Conservation (phyloP, 2,888 invertebrate genomes). For the Reticulitermes lucifugus region DNA sequence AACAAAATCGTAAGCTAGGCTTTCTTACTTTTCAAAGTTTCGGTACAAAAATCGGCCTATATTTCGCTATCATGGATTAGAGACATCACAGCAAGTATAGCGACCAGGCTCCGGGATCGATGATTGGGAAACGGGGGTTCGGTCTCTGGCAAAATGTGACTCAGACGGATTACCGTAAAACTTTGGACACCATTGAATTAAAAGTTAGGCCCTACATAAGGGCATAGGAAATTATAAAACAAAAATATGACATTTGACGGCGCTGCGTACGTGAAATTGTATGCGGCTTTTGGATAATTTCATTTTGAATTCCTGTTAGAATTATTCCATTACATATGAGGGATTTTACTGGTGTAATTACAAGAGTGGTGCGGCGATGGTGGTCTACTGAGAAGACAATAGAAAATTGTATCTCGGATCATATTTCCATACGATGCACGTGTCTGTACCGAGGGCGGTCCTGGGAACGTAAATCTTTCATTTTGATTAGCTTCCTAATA, state of each 20-base stretch:
- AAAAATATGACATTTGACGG: neutral
- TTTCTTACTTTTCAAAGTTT: too few species aligned
- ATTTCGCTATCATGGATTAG: too few species aligned
- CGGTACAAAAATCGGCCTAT: too few species aligned
- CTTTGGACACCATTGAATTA: too few species aligned
- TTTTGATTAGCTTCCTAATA: neutral
- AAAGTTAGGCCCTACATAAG: too few species aligned
- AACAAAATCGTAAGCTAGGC: too few species aligned
- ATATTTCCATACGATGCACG: neutral
- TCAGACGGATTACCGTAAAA: too few species aligned
- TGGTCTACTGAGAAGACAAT: neutral
- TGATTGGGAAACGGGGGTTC: too few species aligned
- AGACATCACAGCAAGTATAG: too few species aligned
- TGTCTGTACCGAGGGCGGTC: neutral
- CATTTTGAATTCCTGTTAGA: neutral
- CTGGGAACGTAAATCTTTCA: neutral
- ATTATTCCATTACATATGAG: neutral
- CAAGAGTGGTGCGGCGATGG: neutral
- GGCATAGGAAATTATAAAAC: neutral
- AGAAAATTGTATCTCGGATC: neutral
- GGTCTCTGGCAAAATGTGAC: too few species aligned
- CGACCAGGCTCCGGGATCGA: too few species aligned
- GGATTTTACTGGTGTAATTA: too few species aligned
- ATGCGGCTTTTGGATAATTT: neutral
- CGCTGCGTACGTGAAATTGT: neutral